Base-by-base conservation (phyloP, 2,797 vertebrate genomes). In the Onychomys leucogaster region DNA sequence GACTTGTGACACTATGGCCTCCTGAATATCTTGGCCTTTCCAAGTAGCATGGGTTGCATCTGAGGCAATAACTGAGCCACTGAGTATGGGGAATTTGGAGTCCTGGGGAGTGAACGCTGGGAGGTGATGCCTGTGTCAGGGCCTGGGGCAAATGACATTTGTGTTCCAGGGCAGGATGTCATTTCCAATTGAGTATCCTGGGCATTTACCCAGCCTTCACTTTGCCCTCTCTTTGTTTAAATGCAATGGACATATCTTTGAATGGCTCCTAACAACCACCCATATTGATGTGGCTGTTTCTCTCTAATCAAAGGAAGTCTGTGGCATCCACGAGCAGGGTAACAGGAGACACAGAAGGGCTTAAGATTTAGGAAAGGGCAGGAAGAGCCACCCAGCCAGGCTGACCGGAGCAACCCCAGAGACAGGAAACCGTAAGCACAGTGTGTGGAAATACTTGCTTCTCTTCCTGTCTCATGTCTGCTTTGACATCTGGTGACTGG, bases 101-200 rank as follows among this genome's bases (percentile, higher is more conserved):
- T 71, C 96, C 95, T 61, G 95, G 97, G 96, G 76, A 96, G 94
- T 61, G 67, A 73, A 85, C 65, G 67, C 95, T 83, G 83, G 67
- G 71, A 87, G 65, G 46, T 12, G 6, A 93, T 95, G 96, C 97
- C 97, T 95, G 87, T 81, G 94, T 87, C 73, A 83, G 96, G 92
- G 91, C 94, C 96, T n/a, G 97, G 75, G 86, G 90, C 97, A 91
- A 49, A 78, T 98, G 98, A 98, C 98, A 98, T 98, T 98, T 98
- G 94, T 97, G 94, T 67, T 97, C 97, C 97, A 93, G 75, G 96
- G 97, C 93, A 98, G 97, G 96, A 97, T 97, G 91, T 96, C 96
- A 98, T 98, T 98, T 98, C 97, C 97, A 98, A 67, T 94, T 95
- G 97, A 98, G 97, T 69, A 93, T 95, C 94, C 96, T 19, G 87